These are phyloP conservation scores for Lota lota DNA, from an alignment of 2,113 vertebrate species.

Conservation along the genomic window DNA sequence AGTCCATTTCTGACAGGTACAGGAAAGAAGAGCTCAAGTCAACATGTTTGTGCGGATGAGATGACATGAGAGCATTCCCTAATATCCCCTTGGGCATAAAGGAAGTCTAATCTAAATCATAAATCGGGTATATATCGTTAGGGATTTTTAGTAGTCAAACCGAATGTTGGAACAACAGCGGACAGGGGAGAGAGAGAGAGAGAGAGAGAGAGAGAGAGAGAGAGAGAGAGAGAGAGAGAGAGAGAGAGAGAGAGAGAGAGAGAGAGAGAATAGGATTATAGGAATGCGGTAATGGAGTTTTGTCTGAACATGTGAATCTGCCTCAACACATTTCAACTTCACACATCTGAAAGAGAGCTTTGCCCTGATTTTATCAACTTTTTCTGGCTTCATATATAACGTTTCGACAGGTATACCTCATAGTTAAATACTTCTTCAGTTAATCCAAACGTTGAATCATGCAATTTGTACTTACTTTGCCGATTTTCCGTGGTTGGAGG, in stretches of 20 bases:
- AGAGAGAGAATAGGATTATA: too few species aligned
- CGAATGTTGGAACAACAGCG: too few species aligned
- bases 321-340: slow-evolving; percentile 13
- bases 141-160: too few species aligned
- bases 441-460: neutral
- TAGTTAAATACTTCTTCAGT: neutral
- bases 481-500: slow-evolving; percentile 61
- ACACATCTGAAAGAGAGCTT: neutral
- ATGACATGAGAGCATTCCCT: too few species aligned
- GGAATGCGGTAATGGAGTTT: slow-evolving; percentile 14
- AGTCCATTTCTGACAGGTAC: slow-evolving; percentile 83
- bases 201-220: neutral
- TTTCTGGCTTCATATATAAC: neutral
- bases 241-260: too few species aligned
- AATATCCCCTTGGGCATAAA: too few species aligned
- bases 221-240: neutral
- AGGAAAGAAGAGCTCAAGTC: too few species aligned
- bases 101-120: too few species aligned
- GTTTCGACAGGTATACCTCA: neutral
- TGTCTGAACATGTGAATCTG: slow-evolving; percentile 52
- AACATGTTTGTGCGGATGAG: too few species aligned
- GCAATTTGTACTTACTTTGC: slow-evolving; percentile 58
- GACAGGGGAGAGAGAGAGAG: slow-evolving; percentile 4
- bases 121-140: too few species aligned
- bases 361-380: neutral